Base-by-base conservation (phyloP, 2,888 invertebrate genomes). In the Torymus auratus region DNA sequence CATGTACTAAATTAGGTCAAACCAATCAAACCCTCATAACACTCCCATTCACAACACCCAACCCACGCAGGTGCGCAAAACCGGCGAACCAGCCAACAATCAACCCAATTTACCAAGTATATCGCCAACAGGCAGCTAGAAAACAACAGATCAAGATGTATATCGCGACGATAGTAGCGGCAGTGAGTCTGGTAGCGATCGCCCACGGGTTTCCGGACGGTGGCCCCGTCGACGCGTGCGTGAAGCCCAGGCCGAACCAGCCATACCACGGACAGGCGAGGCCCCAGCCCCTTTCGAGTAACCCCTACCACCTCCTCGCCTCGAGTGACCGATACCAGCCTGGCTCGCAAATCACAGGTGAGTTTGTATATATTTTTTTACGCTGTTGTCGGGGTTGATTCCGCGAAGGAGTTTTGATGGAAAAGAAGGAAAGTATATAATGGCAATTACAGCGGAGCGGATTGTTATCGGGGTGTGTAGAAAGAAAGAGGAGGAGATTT, bases 141-240 rank as follows among this genome's bases (percentile, higher is more conserved):
- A 23, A 1, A 1, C 10, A 55, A 0, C 28, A 70, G 14, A 55
- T 28, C 20, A 53, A 55, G 53, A 82, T 82, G 82, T 28, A 28
- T 11, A 70, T 83, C 56, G 65, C 75, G 17, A 77, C 68, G 17
- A 14, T 83, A 17, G 20, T 85, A 7, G n/a, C 61, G 83, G 78
- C 80, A 82, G 82, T 84, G 68, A 80, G 81, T 17, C 84, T 83
- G 50, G 80, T 78, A 68, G 83, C 82, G 53, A 80, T 86, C 53
- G 70, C 91, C 80, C 87, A 76, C 68, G 92, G 93, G 82, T 96
- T 96, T 88, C 96, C 96, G n/a, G 96, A 96, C 86, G 96, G 96
- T 1, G 96, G 95, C 1, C 96, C 96, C 0, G 94, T 96, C 50
- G 96, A 96, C 88, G 94, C 95, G 53, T 96, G 96, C 88, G 96